Conservation (phyloP, 2,888 invertebrate genomes). For the Ceraclea dissimilis region DNA sequence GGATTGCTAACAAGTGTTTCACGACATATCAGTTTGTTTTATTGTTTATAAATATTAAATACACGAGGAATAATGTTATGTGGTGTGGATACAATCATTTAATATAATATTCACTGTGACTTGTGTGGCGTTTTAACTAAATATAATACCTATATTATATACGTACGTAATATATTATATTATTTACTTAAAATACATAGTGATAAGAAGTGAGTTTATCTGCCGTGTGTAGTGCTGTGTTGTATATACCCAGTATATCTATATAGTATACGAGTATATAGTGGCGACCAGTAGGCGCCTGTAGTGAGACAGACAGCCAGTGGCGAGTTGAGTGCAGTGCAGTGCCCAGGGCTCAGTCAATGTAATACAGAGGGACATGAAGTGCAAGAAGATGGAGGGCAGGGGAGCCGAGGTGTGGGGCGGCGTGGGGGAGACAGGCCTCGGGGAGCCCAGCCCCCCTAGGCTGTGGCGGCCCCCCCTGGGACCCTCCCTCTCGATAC, state of each 20-base stretch:
- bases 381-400: neutral
- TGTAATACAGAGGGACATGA: neutral
- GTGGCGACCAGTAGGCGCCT: neutral
- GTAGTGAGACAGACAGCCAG: neutral
- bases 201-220: neutral
- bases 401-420: neutral
- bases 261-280: neutral
- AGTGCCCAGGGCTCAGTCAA: neutral
- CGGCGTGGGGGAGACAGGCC: conserved; percentile 9
- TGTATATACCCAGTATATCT: neutral
- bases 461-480: conserved; percentile 18
- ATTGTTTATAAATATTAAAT: too few relatives aligned
- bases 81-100: too few relatives aligned
- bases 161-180: too few relatives aligned
- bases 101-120: too few relatives aligned
- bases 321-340: neutral
- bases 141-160: too few relatives aligned
- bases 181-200: too few relatives aligned
- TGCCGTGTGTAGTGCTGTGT: neutral
- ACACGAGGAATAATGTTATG: too few relatives aligned
- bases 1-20: conserved; percentile 12
- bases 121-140: too few relatives aligned
- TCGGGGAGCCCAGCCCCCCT: conserved; percentile 13
- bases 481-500: conserved; percentile 29
- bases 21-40: neutral